Base-by-base conservation (phyloP, 2,797 vertebrate species). In the Anguilla megastoma region DNA sequence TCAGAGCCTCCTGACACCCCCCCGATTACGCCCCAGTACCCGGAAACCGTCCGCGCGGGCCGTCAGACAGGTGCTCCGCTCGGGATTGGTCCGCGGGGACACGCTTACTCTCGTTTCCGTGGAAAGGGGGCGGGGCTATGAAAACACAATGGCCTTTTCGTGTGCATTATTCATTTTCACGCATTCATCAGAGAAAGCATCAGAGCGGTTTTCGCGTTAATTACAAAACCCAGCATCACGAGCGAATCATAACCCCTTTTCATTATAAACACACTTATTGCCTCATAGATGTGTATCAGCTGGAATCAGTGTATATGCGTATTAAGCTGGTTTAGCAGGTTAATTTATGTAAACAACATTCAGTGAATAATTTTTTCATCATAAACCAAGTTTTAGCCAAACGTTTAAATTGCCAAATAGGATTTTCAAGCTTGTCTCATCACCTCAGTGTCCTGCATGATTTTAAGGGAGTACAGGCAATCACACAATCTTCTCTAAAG, bases 21-120 rank as follows among this genome's bases (percentile, higher is more conserved):
- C 60, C 87, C 94, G 95, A 96, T 96, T 96, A 95, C 89, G 87
- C 83, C 85, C 88, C 86, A 90, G 36, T 89, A 4, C 18, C 52
- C 80, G 24, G 5, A 16, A 36, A 14, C 86, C 27, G 56, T 45
- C 79, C 27, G 14, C 60, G 50, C 58, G 83, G 56, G 33, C 83
- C 50, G 8, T 0, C 41, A 58, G 66, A 84, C 66, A 76, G 83
- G 80, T 82, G 80, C 60, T 74, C 33, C 6, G 74, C 36, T 5
- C 7, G 5, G 74, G 33, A 18, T 18, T 16, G 80, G 24, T 27
- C 30, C 80, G 33, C 36, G 4, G 24, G 82, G 82, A 50, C 83
- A 8, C 41, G 30, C 82, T 36, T 24, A 50, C 48, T 30, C 33
- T 33, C 33, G 33, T 33, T 33, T 33, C 36, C 36, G 36, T 36